Conservation (phyloP, 2,113 vertebrate species). For the Notechis scutatus region DNA sequence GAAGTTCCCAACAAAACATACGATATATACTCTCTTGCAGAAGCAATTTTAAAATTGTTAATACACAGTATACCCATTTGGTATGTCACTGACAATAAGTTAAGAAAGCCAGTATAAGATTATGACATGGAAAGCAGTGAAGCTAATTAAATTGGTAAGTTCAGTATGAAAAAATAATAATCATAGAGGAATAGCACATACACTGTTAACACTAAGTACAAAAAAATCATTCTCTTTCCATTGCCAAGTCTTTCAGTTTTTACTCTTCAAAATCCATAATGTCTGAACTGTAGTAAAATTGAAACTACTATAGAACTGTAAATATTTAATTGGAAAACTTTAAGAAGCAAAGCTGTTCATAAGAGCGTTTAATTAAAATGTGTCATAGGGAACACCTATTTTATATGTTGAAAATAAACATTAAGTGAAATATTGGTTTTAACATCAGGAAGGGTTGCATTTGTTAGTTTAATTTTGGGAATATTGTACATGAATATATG, state of each 20-base stretch:
- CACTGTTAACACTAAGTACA: not conserved
- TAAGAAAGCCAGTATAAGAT: not conserved
- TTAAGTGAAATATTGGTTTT: not conserved
- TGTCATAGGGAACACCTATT: not conserved
- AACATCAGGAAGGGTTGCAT: not conserved
- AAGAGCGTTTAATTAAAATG: not conserved
- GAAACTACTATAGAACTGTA: not conserved
- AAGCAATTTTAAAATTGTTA: not conserved
- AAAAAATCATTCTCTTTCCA: not conserved
- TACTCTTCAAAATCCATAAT: not conserved
- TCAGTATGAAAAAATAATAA: not conserved
- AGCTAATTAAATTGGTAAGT: not conserved
- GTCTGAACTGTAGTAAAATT: not conserved
- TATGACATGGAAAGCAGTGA: not conserved
- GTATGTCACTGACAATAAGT: not conserved
- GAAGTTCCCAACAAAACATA: not conserved
- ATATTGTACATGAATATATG: not conserved
- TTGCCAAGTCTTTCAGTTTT: not conserved
- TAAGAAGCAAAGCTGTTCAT: not conserved
- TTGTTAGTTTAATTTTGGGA: not conserved
- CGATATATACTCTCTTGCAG: not conserved
- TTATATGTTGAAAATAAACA: not conserved
- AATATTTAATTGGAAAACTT: not conserved
- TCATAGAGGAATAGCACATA: not conserved
- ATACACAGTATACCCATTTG: not conserved